Conservation (phyloP, 2,113 vertebrate species). For the Ia io region DNA sequence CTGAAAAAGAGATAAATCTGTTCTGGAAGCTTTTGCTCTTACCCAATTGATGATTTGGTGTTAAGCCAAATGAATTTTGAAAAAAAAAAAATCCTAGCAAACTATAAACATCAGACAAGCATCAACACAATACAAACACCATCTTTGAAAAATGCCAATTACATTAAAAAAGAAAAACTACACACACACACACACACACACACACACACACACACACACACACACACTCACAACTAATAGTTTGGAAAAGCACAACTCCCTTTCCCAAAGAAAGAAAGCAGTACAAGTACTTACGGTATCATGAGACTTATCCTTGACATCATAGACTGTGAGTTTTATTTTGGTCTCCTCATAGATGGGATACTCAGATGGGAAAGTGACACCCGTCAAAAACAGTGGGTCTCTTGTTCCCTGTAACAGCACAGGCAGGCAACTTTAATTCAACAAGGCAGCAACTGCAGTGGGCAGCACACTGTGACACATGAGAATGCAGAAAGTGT, state of each 20-base stretch:
- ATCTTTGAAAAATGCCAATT: neutral
- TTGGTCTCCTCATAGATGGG: slow-evolving; percentile 92
- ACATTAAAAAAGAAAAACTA: neutral
- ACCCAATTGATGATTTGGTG: neutral
- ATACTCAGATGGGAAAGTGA: slow-evolving; percentile 93
- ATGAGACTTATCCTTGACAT: slow-evolving; percentile 94
- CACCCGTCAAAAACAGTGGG: slow-evolving; percentile 95
- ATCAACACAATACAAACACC: neutral
- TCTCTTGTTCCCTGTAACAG: slow-evolving; percentile 94
- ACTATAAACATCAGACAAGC: neutral
- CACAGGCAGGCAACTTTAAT: slow-evolving; percentile 77
- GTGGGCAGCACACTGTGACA: neutral
- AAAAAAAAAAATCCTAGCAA: neutral
- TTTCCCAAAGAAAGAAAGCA: neutral
- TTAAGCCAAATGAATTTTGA: neutral
- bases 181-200: neutral
- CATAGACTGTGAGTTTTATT: slow-evolving; percentile 96
- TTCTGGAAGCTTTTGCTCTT: neutral
- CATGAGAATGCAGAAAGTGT: slow-evolving; percentile 26
- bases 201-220: too few relatives aligned
- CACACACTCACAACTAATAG: neutral
- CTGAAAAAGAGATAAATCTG: neutral
- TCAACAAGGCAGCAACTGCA: slow-evolving; percentile 84
- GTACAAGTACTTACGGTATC: slow-evolving; percentile 90
- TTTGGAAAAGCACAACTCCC: neutral